Conservation (phyloP, 2,113 vertebrate species). For the Phalacrocorax aristotelis region DNA sequence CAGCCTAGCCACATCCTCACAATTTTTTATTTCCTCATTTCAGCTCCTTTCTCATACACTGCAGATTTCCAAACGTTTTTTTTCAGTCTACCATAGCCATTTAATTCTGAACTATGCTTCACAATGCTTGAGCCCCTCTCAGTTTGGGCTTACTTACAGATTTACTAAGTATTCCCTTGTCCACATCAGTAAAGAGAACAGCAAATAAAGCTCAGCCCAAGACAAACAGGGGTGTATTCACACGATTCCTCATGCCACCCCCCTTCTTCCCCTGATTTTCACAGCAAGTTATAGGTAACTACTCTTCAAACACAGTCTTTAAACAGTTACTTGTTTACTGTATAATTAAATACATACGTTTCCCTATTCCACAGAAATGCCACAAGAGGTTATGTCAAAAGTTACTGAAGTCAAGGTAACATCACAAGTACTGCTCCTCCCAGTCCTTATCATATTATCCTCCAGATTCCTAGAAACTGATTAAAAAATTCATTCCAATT, state of each 20-base stretch:
- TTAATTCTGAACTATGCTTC: not conserved
- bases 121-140: not conserved
- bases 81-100: not conserved
- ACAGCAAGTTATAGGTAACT: not conserved
- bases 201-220: constrained; percentile 63
- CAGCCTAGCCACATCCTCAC: not conserved
- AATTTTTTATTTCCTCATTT: not conserved
- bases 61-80: not conserved
- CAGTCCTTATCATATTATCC: not conserved
- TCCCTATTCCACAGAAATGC: not conserved
- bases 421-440: not conserved
- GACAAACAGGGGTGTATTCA: constrained; percentile 60
- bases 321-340: not conserved
- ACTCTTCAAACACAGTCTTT: not conserved
- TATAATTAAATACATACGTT: not conserved
- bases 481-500: constrained; percentile 26
- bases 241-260: not conserved
- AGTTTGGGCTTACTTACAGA: not conserved
- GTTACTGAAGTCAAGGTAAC: not conserved
- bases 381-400: not conserved
- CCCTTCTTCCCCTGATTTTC: not conserved
- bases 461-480: constrained; percentile 2
- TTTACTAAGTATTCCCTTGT: constrained; percentile 32
- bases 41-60: not conserved
- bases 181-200: constrained; percentile 39